These are phyloP conservation scores for Erannis defoliaria DNA, from an alignment of 2,888 invertebrate species.

Conservation along the genomic window DNA sequence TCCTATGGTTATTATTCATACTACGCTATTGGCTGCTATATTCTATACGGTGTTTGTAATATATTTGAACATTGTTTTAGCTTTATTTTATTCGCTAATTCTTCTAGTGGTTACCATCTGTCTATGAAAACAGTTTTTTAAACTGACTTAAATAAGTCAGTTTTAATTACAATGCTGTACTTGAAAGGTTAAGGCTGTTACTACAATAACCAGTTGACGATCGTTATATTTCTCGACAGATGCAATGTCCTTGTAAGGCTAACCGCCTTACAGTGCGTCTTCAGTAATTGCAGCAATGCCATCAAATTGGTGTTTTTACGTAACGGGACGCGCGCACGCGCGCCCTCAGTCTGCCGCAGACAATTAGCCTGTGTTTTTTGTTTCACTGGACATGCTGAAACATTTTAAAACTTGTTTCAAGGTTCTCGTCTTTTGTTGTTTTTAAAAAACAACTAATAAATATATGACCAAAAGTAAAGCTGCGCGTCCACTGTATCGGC, in stretches of 20 bases:
- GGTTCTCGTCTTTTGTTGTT: conserved; percentile 37
- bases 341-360: conserved; percentile 23
- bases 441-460: conserved; percentile 38
- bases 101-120: conserved; percentile 11
- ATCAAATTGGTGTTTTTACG: conserved; percentile 53
- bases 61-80: conserved; percentile 3
- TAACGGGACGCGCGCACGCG: conserved; percentile 51
- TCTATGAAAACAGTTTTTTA: conserved; percentile 13
- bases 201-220: conserved; percentile 41
- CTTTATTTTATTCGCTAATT: conserved; percentile 7
- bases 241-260: conserved; percentile 42
- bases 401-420: conserved; percentile 51
- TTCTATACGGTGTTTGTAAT: conserved; percentile 54
- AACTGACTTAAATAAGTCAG: conserved; percentile 19
- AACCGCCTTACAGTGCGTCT: conserved; percentile 27
- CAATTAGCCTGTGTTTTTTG: conserved; percentile 47
- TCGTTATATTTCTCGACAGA: conserved; percentile 42
- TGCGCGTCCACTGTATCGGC: conserved; percentile 30
- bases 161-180: conserved; percentile 26
- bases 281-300: conserved; percentile 41
- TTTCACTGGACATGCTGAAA: conserved; percentile 43
- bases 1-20: conserved; percentile 70
- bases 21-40: conserved; percentile 63
- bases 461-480: conserved; percentile 27
- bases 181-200: conserved; percentile 38